Percentiles rank a stretch among this genome's conserved stretches.
phyloP scores from a whole-genome alignment of 2,113 vertebrate genomes.

The Sinocyclocheilus maitianheensis region DNA sequence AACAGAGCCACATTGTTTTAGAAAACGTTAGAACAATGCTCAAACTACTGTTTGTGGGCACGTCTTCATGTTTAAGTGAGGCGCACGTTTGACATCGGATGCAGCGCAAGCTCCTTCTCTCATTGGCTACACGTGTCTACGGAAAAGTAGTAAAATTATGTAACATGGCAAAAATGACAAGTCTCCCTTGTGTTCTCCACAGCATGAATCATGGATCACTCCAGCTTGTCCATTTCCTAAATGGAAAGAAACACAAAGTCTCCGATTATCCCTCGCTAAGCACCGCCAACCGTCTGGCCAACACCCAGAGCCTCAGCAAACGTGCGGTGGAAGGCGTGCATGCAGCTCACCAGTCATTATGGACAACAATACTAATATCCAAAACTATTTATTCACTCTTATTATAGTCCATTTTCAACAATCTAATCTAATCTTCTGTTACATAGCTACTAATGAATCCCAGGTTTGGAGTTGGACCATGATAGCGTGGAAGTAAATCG shows the following conservation, averaged over 20 bases:
- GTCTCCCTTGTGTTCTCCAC: slow-evolving; percentile 55
- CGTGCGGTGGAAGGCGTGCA: neutral
- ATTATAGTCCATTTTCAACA: neutral
- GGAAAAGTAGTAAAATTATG: slow-evolving; percentile 69
- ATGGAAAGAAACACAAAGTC: slow-evolving; percentile 74
- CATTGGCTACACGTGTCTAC: slow-evolving; percentile 50
- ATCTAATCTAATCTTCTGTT: slow-evolving; percentile 5
- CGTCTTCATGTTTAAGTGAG: neutral
- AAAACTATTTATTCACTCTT: neutral
- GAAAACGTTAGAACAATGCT: neutral
- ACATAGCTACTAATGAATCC: slow-evolving; percentile 48
- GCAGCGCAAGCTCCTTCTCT: slow-evolving; percentile 12
- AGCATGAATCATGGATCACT: slow-evolving; percentile 63
- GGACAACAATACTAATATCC: too few species aligned
- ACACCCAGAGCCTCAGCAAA: slow-evolving; percentile 16
- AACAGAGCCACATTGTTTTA: neutral
- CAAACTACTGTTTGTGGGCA: neutral
- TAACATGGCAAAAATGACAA: slow-evolving; percentile 59
- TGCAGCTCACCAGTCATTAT: too few species aligned
- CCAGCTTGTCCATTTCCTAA: slow-evolving; percentile 72
- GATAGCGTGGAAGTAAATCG: slow-evolving; percentile 51
- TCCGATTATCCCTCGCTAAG: slow-evolving; percentile 54
- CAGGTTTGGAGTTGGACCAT: slow-evolving; percentile 49
- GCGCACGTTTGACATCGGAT: slow-evolving; percentile 23
- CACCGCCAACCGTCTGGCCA: slow-evolving; percentile 1